Base-by-base conservation (phyloP, 2,113 vertebrate species). In the Phylloscopus trochilus region DNA sequence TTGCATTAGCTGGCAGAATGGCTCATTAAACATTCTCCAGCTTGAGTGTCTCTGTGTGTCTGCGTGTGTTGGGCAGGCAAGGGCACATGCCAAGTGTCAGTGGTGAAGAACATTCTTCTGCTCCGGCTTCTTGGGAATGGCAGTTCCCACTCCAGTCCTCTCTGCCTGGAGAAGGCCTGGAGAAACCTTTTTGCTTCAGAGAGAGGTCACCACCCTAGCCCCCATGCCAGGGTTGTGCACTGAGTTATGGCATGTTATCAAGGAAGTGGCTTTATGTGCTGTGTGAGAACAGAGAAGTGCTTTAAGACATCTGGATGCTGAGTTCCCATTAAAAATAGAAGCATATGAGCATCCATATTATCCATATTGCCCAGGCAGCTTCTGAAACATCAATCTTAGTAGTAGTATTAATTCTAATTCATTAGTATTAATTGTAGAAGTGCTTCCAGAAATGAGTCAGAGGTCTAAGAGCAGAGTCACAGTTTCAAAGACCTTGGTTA, bases 41-140 rank as follows among this genome's bases (percentile, higher is more conserved):
- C 11, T 46, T 56, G 41, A 69, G 17, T 1, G 0, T 6, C 47
- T 20, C 39, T 41, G 11, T 41, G 41, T 41, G 41, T 41, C 11
- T 21, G 30, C 18, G 37, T 47, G 24, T 37, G 7, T 26, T 79
- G 53, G 59, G 44, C 51, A 76, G 56, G n/a, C 21, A 58, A 51
- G 39, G 31, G 5, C 3, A 0, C 0, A 0, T 26, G 13, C 17
- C 35, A 8, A 8, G 22, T 53, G 11, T n/a, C 37, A 51, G 51
- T 9, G 1, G 59, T 69, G 51, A 37, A 46, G 51, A 84, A 39
- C 1, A 0, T 9, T 17, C 5, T 9, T 77, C 69, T 62, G 24
- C 28, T 55, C 23, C 0, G 0, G 6, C 28, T 69, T 30, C 22
- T 53, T 27, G 7, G 53, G 51, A 62, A 31, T 3, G 1, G 24